A percentile compares a stretch with the other conserved stretches of the same genome.
Evolutionary conservation across 2,888 invertebrate genomes (phyloP).

Genomic region (Corbicula japonica): DNA sequence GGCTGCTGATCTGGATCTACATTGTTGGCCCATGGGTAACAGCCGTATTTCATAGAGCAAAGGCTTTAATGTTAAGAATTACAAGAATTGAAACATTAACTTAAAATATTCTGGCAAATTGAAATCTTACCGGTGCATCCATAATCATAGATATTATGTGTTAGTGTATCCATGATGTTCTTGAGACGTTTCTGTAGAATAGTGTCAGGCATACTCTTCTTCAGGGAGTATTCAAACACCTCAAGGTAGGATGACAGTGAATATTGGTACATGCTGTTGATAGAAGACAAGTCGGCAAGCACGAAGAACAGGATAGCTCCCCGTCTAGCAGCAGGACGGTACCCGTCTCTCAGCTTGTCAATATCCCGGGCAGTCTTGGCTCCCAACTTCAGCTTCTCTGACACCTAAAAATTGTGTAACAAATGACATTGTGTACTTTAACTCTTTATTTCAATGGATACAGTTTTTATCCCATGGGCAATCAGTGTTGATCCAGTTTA

Average conservation of each 20-base stretch:
- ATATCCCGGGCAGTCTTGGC: slow-evolving; percentile 93
- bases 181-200: slow-evolving; percentile 91
- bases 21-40: too few relatives aligned
- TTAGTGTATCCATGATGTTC: slow-evolving; percentile 94
- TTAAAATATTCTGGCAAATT: background rate
- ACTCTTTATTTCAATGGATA: too few relatives aligned
- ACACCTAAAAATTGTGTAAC: slow-evolving; percentile 88
- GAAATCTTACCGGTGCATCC: slow-evolving; percentile 91
- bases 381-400: slow-evolving; percentile 92
- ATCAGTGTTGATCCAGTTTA: too few relatives aligned
- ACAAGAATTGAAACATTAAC: too few relatives aligned
- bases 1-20: too few relatives aligned
- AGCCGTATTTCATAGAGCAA: too few relatives aligned
- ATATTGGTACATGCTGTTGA: slow-evolving; percentile 97
- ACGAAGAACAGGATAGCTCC: slow-evolving; percentile 97
- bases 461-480: too few relatives aligned
- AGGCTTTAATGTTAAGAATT: too few relatives aligned
- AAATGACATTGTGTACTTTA: too few relatives aligned
- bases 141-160: slow-evolving; percentile 95
- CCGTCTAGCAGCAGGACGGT: slow-evolving; percentile 93
- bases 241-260: slow-evolving; percentile 94
- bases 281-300: slow-evolving; percentile 94
- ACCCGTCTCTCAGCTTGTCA: slow-evolving; percentile 93
- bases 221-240: slow-evolving; percentile 93
- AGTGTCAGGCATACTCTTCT: slow-evolving; percentile 94